Base-by-base conservation (phyloP, 2,888 invertebrate species). In the Drosophila limbata region DNA sequence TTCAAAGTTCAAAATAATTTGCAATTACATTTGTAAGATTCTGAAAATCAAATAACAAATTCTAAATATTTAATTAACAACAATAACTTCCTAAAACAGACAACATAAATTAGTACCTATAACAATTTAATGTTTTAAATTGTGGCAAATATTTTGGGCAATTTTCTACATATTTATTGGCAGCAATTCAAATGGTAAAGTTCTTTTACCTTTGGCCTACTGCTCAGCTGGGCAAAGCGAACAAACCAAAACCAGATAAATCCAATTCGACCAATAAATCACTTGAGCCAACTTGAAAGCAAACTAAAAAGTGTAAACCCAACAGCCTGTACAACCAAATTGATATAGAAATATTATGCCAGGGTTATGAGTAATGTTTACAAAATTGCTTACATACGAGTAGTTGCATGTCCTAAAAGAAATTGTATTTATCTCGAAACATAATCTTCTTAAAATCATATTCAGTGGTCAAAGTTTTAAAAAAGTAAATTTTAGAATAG, bases 201-300 rank as follows among this genome's bases (percentile, higher is more conserved):
- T 83, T 89, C 89, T 79, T 79, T 88, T 85, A 89, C 83, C 88
- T 88, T 89, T 83, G 88, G 88, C 88, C 83, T 79, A 84, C 66
- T 87, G 42, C 50, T 19, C 28, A 53, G 40, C 70, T 53, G 8
- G 52, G 53, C 39, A 71, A 68, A 82, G 56, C 77, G 77, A 66
- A 56, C 62, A 68, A 64, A 42, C 48, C 48, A 31, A 42, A 85
- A 63, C 50, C 75, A 88, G 64, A 64, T 53, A 81, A 81, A 61
- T 82, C 67, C 60, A 83, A 85, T 80, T 75, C 10, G 37, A 33
- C 59, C 39, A 63, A 75, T 75, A 75, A 75, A 75, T 75, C 75
- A 79, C 53, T 57, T 66, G 40, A 79, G 53, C 60, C 87, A 80
- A 81, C 47, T 55, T 62, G 83, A 60, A 9, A 57, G 42, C 45